Evolutionary conservation across 1,140 invertebrate species (phyloP).

Genomic region (Orius laevigatus): DNA sequence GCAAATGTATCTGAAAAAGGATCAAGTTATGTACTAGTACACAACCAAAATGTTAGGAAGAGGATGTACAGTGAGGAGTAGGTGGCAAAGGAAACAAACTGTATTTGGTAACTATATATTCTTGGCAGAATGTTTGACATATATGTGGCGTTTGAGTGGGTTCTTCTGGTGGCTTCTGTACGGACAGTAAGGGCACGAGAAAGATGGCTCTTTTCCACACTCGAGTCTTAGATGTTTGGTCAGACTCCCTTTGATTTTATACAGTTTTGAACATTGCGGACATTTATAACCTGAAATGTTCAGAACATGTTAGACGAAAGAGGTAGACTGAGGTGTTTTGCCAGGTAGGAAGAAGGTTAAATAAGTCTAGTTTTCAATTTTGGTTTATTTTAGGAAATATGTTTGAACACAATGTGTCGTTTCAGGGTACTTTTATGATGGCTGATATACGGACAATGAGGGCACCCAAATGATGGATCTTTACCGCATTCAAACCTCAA

Average conservation of each 20-base stretch:
- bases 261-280: conserved; percentile 28
- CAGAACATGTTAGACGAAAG: background rate
- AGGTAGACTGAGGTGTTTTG: background rate
- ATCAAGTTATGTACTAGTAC: conserved; percentile 21
- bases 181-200: conserved; percentile 33
- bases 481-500: conserved; percentile 11
- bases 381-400: conserved; percentile 1
- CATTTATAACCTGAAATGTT: conserved; percentile 20
- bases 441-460: background rate
- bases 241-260: conserved; percentile 29
- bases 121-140: conserved; percentile 27
- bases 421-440: conserved; percentile 7
- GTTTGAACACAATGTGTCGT: background rate
- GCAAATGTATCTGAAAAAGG: conserved; percentile 21
- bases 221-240: conserved; percentile 31
- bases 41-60: too few species aligned
- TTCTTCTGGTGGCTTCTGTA: conserved; percentile 32
- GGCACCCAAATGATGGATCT: conserved; percentile 3
- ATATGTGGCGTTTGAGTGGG: conserved; percentile 30
- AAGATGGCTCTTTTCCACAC: conserved; percentile 36
- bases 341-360: background rate
- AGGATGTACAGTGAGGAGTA: too few species aligned
- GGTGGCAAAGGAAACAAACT: too few species aligned
- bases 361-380: background rate
- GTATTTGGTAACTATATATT: too few species aligned